Evolutionary conservation across 2,888 invertebrate genomes (phyloP).

Genomic region (Nemurella pictetii): DNA sequence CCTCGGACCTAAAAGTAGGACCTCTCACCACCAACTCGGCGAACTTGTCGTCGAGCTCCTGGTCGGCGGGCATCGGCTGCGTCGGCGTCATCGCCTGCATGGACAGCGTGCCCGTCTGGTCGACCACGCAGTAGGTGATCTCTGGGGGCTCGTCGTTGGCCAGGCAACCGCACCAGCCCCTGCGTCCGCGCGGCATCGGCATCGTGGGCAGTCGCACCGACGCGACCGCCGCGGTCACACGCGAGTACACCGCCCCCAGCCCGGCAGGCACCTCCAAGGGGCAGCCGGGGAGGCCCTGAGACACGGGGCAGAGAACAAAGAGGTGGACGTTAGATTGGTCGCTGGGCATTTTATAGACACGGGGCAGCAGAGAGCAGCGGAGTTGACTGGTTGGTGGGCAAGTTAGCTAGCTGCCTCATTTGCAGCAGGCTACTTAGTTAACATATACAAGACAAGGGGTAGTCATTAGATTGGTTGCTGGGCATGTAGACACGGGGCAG

Average conservation of each 20-base stretch:
- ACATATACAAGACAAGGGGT: no score
- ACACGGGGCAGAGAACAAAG: no score
- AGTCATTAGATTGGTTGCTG: no score
- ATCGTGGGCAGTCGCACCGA: conserved; percentile 35
- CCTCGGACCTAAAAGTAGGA: no score
- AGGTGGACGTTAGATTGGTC: no score
- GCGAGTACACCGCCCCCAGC: conserved; percentile 60
- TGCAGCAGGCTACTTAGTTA: no score
- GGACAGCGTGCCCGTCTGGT: conserved; percentile 82
- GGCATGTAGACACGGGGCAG: no score
- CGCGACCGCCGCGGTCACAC: conserved; percentile 31
- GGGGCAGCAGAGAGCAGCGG: no score
- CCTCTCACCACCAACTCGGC: conserved; percentile 90
- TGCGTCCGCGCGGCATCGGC: conserved; percentile 38
- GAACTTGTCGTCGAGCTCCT: conserved; percentile 91
- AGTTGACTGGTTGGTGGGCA: no score
- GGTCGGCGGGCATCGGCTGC: conserved; percentile 90
- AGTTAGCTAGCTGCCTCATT: no score
- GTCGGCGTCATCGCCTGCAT: conserved; percentile 89
- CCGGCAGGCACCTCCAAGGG: conserved; percentile 61
- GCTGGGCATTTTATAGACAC: no score
- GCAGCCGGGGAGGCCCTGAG: conserved; percentile 73
- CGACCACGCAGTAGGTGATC: conserved; percentile 92
- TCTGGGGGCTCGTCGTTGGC: conserved; percentile 96
- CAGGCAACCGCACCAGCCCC: conserved; percentile 74